A percentile compares a stretch with the other conserved stretches of the same genome.
Evolutionary conservation across 37 sponge, comb jelly and placozoan species (phyloP).

Genomic region (Chondrilla cf. caribensis): DNA sequence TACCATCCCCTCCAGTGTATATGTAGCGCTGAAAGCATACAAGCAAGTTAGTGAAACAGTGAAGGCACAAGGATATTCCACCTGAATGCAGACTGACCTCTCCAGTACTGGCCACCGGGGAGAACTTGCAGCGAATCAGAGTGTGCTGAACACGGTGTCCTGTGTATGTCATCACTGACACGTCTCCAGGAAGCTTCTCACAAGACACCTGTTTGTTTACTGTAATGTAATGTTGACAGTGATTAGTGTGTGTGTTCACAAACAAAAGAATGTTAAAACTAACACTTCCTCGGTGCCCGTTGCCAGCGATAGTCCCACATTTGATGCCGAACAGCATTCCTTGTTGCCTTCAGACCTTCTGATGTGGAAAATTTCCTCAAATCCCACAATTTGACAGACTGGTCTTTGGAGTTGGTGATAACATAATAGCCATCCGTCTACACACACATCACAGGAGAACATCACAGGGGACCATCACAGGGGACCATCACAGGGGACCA

Average conservation of each 20-base stretch:
- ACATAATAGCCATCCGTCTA: slow-evolving; percentile 74
- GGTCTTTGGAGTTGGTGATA: slow-evolving; percentile 93
- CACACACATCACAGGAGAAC: too few species aligned
- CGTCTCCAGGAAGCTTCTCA: slow-evolving; percentile 59
- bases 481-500: too few species aligned
- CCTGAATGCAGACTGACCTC: slow-evolving; percentile 37
- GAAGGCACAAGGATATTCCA: not conserved
- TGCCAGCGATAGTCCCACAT: slow-evolving; percentile 86
- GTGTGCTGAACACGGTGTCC: slow-evolving; percentile 83
- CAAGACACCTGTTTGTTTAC: not conserved
- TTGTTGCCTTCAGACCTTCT: slow-evolving; percentile 39
- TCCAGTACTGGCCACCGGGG: slow-evolving; percentile 73
- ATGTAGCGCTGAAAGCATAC: slow-evolving; percentile 51
- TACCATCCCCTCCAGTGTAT: slow-evolving; percentile 72
- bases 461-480: too few species aligned
- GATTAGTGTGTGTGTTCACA: too few species aligned
- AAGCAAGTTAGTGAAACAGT: not conserved
- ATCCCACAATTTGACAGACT: slow-evolving; percentile 93
- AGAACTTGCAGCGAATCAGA: slow-evolving; percentile 83
- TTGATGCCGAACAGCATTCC: slow-evolving; percentile 36
- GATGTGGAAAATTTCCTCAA: slow-evolving; percentile 52
- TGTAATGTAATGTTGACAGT: not conserved
- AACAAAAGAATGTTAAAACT: not conserved
- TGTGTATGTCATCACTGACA: slow-evolving; percentile 85
- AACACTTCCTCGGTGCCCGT: slow-evolving; percentile 47